phyloP scores from a whole-genome alignment of 2,113 vertebrate species.

The Pandion haliaetus region DNA sequence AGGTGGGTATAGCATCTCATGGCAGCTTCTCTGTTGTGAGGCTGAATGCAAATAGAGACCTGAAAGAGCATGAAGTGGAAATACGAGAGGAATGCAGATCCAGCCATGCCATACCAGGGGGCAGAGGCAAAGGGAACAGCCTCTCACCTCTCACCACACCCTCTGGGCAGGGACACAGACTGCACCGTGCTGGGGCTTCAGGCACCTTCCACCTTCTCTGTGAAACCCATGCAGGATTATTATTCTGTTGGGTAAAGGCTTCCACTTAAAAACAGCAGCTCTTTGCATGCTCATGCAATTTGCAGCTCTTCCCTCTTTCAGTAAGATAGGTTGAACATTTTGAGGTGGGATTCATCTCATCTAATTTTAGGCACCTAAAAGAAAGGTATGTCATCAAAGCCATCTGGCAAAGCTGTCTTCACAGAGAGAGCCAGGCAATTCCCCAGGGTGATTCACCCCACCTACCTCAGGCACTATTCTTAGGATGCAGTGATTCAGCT shows the following conservation, averaged over 20 bases:
- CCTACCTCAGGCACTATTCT: neutral
- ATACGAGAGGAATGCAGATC: neutral
- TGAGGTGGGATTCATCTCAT: neutral
- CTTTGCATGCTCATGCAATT: neutral
- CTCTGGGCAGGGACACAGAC: neutral
- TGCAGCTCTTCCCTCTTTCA: neutral
- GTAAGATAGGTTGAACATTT: neutral
- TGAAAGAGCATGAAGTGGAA: neutral
- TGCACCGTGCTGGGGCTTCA: neutral
- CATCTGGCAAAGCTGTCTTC: neutral
- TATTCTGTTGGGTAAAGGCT: neutral
- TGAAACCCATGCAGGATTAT: neutral
- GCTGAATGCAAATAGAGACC: neutral
- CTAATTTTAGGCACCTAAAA: neutral
- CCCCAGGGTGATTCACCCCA: neutral
- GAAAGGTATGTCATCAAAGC: neutral
- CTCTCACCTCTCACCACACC: accelerated
- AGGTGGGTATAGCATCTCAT: neutral
- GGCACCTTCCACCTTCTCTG: neutral
- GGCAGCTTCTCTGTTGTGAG: neutral
- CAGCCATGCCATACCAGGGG: neutral
- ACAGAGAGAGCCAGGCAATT: neutral
- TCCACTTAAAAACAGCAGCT: neutral
- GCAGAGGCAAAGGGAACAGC: neutral
- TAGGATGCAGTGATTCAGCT: neutral